These are phyloP conservation scores for Ctenopoma multispine DNA, from an alignment of 2,797 vertebrate species.

Conservation along the genomic window DNA sequence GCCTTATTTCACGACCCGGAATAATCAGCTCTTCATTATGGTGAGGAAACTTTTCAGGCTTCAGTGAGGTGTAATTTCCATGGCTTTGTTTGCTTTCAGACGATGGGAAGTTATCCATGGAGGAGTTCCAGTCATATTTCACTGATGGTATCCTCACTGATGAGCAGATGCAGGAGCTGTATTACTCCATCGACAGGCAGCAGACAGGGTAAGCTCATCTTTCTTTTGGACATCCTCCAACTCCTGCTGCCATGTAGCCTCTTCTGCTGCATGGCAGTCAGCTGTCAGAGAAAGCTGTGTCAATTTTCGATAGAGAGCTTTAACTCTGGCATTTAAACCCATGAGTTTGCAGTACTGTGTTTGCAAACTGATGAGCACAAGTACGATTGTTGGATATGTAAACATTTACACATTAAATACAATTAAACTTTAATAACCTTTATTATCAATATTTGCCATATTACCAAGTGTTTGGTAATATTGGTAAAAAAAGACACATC, in stretches of 20 bases:
- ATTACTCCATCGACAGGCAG: constrained; percentile 88
- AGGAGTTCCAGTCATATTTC: constrained; percentile 96
- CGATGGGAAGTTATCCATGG: constrained; percentile 94
- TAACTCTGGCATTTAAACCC: constrained; percentile 11
- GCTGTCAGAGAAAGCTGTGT: constrained; percentile 41
- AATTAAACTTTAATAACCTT: too few relatives aligned
- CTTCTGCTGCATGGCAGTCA: constrained; percentile 47
- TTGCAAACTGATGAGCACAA: constrained; percentile 29
- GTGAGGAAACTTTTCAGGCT: constrained; percentile 1
- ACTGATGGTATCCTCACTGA: constrained; percentile 92
- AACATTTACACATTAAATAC: neutral
- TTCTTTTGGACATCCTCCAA: constrained; percentile 48
- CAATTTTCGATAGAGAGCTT: constrained; percentile 38
- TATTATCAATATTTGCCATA: too few relatives aligned
- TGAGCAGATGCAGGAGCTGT: constrained; percentile 92
- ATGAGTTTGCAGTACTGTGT: constrained; percentile 16
- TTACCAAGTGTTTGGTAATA: too few relatives aligned
- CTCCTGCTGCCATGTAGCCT: constrained; percentile 58
- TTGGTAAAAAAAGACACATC: too few relatives aligned
- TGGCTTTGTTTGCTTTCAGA: constrained; percentile 79
- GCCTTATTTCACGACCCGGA: constrained; percentile 1
- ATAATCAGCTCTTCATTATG: constrained; percentile 8
- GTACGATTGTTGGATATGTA: constrained; percentile 23
- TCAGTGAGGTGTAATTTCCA: constrained; percentile 23
- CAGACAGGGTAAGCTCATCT: constrained; percentile 88